Percentiles rank a stretch among this genome's conserved stretches.
These are phyloP conservation scores for Hirtodrosophila alboralis DNA, from an alignment of 2,888 invertebrate species.

Conservation along the genomic window DNA sequence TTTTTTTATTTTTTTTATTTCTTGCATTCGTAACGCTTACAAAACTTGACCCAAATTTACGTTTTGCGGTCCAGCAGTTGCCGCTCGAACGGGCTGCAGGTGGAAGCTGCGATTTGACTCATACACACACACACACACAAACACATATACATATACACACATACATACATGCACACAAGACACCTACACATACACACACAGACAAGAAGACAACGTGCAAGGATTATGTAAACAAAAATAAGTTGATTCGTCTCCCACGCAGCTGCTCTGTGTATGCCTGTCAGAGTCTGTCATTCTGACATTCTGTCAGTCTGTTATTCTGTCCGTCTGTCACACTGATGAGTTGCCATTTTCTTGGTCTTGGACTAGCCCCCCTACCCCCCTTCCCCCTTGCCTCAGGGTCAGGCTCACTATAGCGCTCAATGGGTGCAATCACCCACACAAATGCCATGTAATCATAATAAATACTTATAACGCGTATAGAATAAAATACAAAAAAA, in stretches of 20 bases:
- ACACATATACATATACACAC: slow-evolving; percentile 7
- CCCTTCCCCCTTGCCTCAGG: not conserved
- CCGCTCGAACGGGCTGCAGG: slow-evolving; percentile 53
- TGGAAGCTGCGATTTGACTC: slow-evolving; percentile 48
- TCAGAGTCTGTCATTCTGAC: slow-evolving; percentile 4
- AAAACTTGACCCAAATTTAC: slow-evolving; percentile 76
- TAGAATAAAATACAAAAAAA: too few relatives aligned
- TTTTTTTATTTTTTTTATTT: not conserved
- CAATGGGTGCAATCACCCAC: slow-evolving; percentile 72
- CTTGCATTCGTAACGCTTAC: slow-evolving; percentile 52
- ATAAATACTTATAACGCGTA: slow-evolving; percentile 37
- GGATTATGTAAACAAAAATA: slow-evolving; percentile 79
- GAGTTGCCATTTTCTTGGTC: slow-evolving; percentile 39
- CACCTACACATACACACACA: slow-evolving; percentile 10
- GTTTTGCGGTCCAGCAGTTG: slow-evolving; percentile 73
- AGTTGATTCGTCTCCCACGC: slow-evolving; percentile 57
- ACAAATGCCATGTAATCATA: slow-evolving; percentile 56
- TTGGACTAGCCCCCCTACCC: not conserved
- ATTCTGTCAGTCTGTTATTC: slow-evolving; percentile 31
- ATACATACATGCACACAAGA: slow-evolving; percentile 9
- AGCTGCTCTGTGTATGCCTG: slow-evolving; percentile 19
- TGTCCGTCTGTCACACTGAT: slow-evolving; percentile 42
- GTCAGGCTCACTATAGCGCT: slow-evolving; percentile 28
- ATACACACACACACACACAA: slow-evolving; percentile 16
- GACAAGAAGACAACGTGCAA: slow-evolving; percentile 65